Evolutionary conservation across 2,113 vertebrate species (phyloP), one percentile per base, ranked within the genome.

Genomic region (Porphyrio hochstetteri): DNA sequence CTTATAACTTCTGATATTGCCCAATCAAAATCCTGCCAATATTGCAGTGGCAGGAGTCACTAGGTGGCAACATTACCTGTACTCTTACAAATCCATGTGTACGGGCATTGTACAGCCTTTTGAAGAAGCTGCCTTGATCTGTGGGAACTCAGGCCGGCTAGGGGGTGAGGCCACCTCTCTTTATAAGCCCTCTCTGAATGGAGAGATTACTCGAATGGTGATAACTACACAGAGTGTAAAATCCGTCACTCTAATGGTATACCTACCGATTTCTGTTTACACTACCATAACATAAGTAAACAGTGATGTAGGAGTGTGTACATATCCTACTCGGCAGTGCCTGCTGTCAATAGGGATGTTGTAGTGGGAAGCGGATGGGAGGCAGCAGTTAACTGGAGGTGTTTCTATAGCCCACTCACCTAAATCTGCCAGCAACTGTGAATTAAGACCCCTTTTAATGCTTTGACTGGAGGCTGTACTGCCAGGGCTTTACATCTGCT

Each of bases 41-140:
- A 88, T 61, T 90, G 68, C 36, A 86, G 10, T 80, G 90, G 70
- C 55, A 92, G 79, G 75, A 96, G 90, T 93, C 94, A 94, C 92
- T 95, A 96, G 95, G 50, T 94, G 92, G 88, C 94, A 97, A 97
- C 70, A 88, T 93, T 95, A 96, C 93, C 92, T 96, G 94, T 91
- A 46, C 40, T 94, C 85, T 81, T 92, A 86, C 31, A 60, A 88
- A 60, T 77, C 36, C 42, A 35, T 25, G 33, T 29, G 11, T 83
- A 27, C 29, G 42, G 57, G 55, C 46, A 38, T 88, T 96, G 88
- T 80, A 77, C 68, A 80, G 40, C 31, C 31, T 65, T 67, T 56
- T 48, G 75, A 56, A 88, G 77, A 91, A 88, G 38, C 1, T 38
- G 7, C 31, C 52, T 86, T 90, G 36, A 15, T 88, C 13, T 67